phyloP scores from a whole-genome alignment of 2,888 invertebrate genomes.

The Aleiodes leptofemur region DNA sequence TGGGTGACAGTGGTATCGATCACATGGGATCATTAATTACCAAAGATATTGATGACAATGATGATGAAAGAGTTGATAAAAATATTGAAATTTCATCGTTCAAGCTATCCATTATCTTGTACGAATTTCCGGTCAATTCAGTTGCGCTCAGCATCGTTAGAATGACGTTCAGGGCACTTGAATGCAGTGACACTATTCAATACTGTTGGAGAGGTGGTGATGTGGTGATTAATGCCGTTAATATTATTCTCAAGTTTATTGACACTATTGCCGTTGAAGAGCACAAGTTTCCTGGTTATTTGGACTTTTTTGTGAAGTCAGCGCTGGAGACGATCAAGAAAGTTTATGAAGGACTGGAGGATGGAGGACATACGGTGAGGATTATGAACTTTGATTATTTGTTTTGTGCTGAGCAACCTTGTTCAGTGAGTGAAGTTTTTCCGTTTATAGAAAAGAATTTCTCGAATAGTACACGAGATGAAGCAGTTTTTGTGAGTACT shows the following conservation, averaged over 20 bases:
- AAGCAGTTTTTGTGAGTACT: no score
- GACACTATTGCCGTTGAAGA: slow-evolving; percentile 14
- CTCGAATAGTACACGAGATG: no score
- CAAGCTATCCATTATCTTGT: background rate
- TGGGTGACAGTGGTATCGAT: slow-evolving; percentile 29
- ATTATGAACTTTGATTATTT: background rate
- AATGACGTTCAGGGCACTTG: slow-evolving; percentile 1
- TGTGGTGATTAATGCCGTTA: slow-evolving; percentile 1
- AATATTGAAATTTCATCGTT: background rate
- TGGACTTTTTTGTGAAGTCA: slow-evolving; percentile 11
- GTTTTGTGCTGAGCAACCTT: no score
- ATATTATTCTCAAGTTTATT: slow-evolving; percentile 5
- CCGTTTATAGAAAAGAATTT: no score
- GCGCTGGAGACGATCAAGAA: slow-evolving; percentile 6
- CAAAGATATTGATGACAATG: background rate
- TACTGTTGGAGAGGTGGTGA: background rate
- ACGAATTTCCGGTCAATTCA: background rate
- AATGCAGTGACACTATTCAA: background rate
- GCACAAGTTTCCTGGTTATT: slow-evolving; percentile 13
- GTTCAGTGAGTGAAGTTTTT: no score
- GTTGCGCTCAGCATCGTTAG: background rate
- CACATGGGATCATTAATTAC: no score
- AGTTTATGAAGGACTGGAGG: background rate
- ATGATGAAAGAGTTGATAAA: background rate
- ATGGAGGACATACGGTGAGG: background rate